Base-by-base conservation (phyloP, 2,888 invertebrate species). In the Drosophila pullipes region DNA sequence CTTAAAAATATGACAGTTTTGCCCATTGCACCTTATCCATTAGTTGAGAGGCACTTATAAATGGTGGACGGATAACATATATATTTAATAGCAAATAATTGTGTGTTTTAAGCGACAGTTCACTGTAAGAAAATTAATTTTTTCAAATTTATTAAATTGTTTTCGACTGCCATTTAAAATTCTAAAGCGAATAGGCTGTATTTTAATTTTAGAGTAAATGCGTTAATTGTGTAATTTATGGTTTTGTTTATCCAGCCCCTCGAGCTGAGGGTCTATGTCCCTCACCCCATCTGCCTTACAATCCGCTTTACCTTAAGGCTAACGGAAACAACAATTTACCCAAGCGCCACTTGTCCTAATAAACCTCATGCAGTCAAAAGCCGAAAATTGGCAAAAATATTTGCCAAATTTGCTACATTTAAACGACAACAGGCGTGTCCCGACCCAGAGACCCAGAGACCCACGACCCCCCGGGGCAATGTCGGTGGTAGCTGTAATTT, bases 291-390 rank as follows among this genome's bases (percentile, higher is more conserved):
- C 22, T 47, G 22, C 16, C 1, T 30, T 25, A 53, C 37, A 49
- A 44, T 76, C 54, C 52, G 49, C 6, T n/a, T 13, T 33, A 39
- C n/a, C 28, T 28, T 2, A 57, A 58, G 55, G 31, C 28, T 18
- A 64, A 10, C 72, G 83, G 75, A 83, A 85, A 77, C 74, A 83
- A 81, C 81, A 83, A 85, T 83, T 85, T 83, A 77, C 74, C 72
- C 74, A 67, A 74, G 78, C 78, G 67, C 68, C 71, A 75, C 76
- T 83, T 83, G 74, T 76, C 54, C 82, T 74, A 67, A 83, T 83
- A 83, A 86, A 73, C 72, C 69, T 73, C 82, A 83, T 78, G 74
- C 65, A 85, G 83, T 83, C 81, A 71, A 80, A 60, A 60, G 72
- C 77, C 72, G 67, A 75, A 77, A 87, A 82, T 85, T 77, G 63